Percentiles rank a stretch among this genome's conserved stretches.
Conservation (phyloP, 2,797 vertebrate species). For the Hydrolagus colliei region DNA sequence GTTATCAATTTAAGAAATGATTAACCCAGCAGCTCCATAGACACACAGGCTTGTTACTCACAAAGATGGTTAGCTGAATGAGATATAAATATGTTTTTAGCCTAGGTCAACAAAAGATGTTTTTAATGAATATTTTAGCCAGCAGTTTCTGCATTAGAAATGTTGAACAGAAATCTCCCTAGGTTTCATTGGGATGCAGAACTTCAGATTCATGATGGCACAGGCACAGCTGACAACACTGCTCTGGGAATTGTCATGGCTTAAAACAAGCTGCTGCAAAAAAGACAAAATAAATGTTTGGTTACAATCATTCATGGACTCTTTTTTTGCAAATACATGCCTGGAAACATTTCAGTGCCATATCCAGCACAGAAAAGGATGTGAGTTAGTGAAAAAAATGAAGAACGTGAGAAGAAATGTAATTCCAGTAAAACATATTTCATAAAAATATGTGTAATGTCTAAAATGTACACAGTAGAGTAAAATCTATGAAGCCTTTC, state of each 20-base stretch:
- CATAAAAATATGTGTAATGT: no score
- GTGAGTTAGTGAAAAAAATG: background rate
- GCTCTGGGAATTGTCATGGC: background rate
- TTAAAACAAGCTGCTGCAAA: background rate
- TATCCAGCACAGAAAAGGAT: background rate
- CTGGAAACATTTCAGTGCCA: background rate
- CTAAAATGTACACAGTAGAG: no score
- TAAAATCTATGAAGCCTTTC: no score
- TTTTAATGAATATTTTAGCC: conserved; percentile 18
- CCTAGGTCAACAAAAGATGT: background rate
- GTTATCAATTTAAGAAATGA: background rate
- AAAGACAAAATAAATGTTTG: background rate
- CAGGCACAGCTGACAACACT: background rate
- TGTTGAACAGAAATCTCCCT: background rate
- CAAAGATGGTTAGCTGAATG: background rate
- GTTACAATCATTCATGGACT: background rate
- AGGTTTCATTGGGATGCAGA: background rate
- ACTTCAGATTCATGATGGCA: background rate
- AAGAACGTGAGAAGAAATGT: background rate
- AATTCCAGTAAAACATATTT: background rate
- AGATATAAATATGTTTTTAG: background rate
- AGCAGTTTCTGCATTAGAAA: background rate
- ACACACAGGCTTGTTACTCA: background rate
- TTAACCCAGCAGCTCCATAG: background rate
- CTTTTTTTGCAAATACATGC: background rate